Evolutionary conservation across 2,797 vertebrate species (phyloP), one percentile per base, ranked within the genome.

Genomic region (Gastrophryne carolinensis): DNA sequence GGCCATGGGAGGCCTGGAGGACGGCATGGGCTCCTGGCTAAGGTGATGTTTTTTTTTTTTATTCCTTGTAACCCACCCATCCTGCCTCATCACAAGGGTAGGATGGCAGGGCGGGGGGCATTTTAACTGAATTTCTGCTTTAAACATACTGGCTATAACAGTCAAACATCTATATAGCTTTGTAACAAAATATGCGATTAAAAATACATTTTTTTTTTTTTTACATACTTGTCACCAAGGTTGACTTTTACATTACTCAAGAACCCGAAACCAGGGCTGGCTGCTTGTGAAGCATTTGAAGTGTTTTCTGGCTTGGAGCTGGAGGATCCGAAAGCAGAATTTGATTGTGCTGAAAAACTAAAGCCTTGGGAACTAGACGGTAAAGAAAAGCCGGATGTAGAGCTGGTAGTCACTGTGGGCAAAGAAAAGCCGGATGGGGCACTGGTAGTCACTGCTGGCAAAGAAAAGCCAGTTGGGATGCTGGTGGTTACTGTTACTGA

Each of bases 151-250:
- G n/a, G n/a, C n/a, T n/a, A n/a, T n/a, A n/a, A n/a, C n/a, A n/a
- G n/a, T n/a, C n/a, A n/a, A n/a, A n/a, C n/a, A n/a, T n/a, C n/a
- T n/a, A n/a, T n/a, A n/a, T n/a, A n/a, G n/a, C n/a, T n/a, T n/a
- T n/a, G n/a, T n/a, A n/a, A n/a, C n/a, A n/a, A n/a, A n/a, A n/a
- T n/a, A n/a, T n/a, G n/a, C n/a, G n/a, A n/a, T n/a, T n/a, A n/a
- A n/a, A n/a, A n/a, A n/a, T n/a, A n/a, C n/a, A n/a, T n/a, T n/a
- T n/a, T n/a, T n/a, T n/a, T 1, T n/a, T 13, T 44, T 44, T 37
- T 7, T 24, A 77, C 80, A 86, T 88, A 98, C 97, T 95, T 94
- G 58, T 97, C 95, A 41, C 60, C 91, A 15, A 98, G 93, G 91
- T 94, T 98, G 49, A 91, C 82, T 87, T 95, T 96, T 75, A 94